Percentiles rank a stretch among this genome's conserved stretches.
phyloP scores from a whole-genome alignment of 2,797 vertebrate genomes.

The Gouania willdenowi region DNA sequence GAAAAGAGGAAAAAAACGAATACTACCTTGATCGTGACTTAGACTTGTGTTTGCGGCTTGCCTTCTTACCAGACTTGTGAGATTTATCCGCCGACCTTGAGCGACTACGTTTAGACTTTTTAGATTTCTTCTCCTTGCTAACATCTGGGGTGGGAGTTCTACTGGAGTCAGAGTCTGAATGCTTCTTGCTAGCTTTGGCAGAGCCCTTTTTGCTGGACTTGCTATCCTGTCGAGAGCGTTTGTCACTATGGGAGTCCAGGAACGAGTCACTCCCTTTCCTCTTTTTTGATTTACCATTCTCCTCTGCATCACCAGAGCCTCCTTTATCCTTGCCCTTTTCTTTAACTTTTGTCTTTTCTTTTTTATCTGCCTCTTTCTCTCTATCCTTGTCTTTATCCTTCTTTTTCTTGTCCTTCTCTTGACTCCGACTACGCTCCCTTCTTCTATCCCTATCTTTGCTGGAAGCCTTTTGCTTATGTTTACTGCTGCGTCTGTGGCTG shows the following conservation, averaged over 20 bases:
- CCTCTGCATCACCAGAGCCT: constrained; percentile 75
- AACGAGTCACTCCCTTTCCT: constrained; percentile 76
- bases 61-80: constrained; percentile 99
- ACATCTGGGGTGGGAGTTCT: constrained; percentile 89
- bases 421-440: constrained; percentile 83
- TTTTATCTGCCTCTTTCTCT: constrained; percentile 74
- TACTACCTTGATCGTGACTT: constrained; percentile 99
- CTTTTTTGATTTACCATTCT: constrained; percentile 76
- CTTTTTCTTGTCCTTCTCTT: constrained; percentile 91
- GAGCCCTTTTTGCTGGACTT: constrained; percentile 82
- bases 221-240: constrained; percentile 85
- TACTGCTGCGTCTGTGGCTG: constrained; percentile 82
- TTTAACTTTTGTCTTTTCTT: constrained; percentile 75
- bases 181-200: constrained; percentile 88
- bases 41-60: constrained; percentile 99
- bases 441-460: constrained; percentile 87
- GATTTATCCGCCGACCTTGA: constrained; percentile 97
- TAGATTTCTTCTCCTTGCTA: constrained; percentile 98
- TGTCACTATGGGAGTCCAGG: constrained; percentile 81
- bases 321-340: constrained; percentile 77
- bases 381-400: constrained; percentile 79
- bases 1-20: constrained; percentile 79
- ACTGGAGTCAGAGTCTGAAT: constrained; percentile 91
- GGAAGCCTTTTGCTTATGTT: constrained; percentile 88
- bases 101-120: constrained; percentile 97